These are phyloP conservation scores for Tenualosa thibaudeaui DNA, from an alignment of 2,797 vertebrate genomes.

Conservation along the genomic window DNA sequence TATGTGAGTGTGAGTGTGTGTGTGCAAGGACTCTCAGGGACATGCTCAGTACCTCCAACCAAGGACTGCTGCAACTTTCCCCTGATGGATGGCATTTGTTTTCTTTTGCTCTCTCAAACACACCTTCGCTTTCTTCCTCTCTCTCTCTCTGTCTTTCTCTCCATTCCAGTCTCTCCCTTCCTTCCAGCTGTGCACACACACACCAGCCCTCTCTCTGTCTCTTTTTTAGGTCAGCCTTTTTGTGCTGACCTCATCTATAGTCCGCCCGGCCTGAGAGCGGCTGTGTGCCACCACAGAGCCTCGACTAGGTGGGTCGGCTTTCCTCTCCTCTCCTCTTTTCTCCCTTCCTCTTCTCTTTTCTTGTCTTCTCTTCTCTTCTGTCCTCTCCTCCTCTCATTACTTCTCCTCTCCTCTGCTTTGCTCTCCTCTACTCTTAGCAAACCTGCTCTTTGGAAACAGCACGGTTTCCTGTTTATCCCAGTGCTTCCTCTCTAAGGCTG, in stretches of 20 bases:
- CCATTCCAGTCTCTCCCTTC: background rate
- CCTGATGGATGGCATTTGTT: constrained; percentile 5
- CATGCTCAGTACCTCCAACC: background rate
- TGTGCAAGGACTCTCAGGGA: constrained; percentile 11
- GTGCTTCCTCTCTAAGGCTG: constrained; percentile 33
- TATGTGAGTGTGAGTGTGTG: background rate
- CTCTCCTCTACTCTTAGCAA: background rate
- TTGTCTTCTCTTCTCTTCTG: background rate
- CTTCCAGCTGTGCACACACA: background rate
- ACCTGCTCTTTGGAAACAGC: constrained; percentile 33
- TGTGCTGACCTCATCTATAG: constrained; percentile 13
- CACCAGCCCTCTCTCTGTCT: background rate
- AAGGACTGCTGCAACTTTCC: constrained; percentile 21
- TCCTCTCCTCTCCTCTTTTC: no score
- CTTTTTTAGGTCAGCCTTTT: constrained; percentile 11
- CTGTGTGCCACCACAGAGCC: background rate
- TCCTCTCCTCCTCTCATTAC: background rate
- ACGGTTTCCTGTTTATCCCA: constrained; percentile 44
- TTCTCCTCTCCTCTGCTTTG: background rate
- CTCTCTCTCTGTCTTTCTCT: background rate
- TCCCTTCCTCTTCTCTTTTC: constrained; percentile 6
- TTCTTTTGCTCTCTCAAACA: background rate
- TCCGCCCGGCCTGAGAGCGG: background rate
- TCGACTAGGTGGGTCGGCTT: constrained; percentile 6
- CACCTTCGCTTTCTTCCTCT: background rate